Percentiles rank a stretch among this genome's conserved stretches.
Evolutionary conservation across 2,888 invertebrate species (phyloP).

Genomic region (Aspidiotus rigidus): DNA sequence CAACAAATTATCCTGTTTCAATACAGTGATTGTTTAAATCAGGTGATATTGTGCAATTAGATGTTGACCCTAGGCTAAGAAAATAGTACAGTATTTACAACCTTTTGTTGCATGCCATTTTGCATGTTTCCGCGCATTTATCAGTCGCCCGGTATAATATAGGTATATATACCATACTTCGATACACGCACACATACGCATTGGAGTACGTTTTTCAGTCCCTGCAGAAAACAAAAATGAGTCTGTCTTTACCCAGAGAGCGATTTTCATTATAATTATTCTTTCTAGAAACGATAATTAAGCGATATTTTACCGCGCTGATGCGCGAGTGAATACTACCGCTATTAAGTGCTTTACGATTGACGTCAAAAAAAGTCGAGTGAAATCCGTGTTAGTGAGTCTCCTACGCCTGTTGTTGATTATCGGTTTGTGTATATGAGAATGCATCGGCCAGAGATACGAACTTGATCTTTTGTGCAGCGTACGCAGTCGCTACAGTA

Average conservation of each 20-base stretch:
- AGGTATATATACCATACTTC: background rate
- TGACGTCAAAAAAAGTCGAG: constrained; percentile 8
- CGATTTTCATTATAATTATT: constrained; percentile 20
- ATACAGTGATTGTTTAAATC: constrained; percentile 26
- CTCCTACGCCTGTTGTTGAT: constrained; percentile 12
- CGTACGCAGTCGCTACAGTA: too few species aligned
- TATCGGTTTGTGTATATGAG: constrained; percentile 3
- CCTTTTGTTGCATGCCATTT: constrained; percentile 32
- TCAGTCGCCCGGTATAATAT: background rate
- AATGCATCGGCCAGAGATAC: constrained; percentile 8
- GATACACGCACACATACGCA: too few species aligned
- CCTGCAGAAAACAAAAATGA: constrained; percentile 19
- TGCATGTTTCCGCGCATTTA: constrained; percentile 30
- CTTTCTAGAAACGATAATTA: constrained; percentile 26
- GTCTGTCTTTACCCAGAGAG: background rate
- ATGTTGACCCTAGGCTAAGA: constrained; percentile 24
- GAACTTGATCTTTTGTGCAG: constrained; percentile 7
- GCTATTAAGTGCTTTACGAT: constrained; percentile 16
- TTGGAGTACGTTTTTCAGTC: background rate
- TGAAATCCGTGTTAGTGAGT: background rate
- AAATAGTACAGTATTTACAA: constrained; percentile 14
- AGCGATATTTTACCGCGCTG: constrained; percentile 25
- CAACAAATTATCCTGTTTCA: constrained; percentile 27
- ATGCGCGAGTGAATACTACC: constrained; percentile 8
- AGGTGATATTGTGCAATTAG: constrained; percentile 32